These are phyloP conservation scores for Actinopyga echinites DNA, from an alignment of 53 echinoderm and acorn worm genomes.

Conservation along the genomic window DNA sequence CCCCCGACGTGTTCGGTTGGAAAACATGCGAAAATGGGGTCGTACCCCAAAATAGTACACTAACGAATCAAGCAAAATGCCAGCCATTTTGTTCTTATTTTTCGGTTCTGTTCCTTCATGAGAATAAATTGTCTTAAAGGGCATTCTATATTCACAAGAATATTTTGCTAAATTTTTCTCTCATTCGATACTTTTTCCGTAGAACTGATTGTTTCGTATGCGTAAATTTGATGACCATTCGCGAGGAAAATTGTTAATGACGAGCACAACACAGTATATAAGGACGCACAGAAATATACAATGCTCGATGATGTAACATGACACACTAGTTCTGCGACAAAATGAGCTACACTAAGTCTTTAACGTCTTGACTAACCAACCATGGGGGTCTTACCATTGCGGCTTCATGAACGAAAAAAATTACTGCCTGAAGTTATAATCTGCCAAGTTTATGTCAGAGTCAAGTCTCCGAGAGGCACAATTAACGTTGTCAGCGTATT, in stretches of 20 bases:
- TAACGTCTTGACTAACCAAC: constrained; percentile 13
- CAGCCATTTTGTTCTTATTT: constrained; percentile 30
- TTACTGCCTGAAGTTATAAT: constrained; percentile 33
- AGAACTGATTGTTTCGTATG: no score
- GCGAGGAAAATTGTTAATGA: no score
- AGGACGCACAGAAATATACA: no score
- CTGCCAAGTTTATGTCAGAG: constrained; percentile 40
- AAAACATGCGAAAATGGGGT: constrained; percentile 13
- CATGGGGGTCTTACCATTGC: constrained; percentile 31
- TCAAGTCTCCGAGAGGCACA: constrained; percentile 27
- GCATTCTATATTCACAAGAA: no score
- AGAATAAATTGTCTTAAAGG: no score
- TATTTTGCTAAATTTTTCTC: no score
- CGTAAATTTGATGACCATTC: no score
- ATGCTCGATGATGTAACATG: background rate
- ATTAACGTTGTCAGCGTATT: constrained; percentile 38
- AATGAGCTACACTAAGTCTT: background rate
- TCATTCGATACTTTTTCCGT: no score
- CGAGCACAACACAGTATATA: no score
- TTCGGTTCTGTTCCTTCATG: background rate
- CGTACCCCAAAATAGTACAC: constrained; percentile 36
- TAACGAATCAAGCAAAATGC: constrained; percentile 38
- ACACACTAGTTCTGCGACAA: constrained; percentile 21
- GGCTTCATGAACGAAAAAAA: constrained; percentile 34
- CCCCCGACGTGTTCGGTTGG: constrained; percentile 19